Conservation (phyloP, 2,888 invertebrate genomes). For the Gymnocheta viridis region DNA sequence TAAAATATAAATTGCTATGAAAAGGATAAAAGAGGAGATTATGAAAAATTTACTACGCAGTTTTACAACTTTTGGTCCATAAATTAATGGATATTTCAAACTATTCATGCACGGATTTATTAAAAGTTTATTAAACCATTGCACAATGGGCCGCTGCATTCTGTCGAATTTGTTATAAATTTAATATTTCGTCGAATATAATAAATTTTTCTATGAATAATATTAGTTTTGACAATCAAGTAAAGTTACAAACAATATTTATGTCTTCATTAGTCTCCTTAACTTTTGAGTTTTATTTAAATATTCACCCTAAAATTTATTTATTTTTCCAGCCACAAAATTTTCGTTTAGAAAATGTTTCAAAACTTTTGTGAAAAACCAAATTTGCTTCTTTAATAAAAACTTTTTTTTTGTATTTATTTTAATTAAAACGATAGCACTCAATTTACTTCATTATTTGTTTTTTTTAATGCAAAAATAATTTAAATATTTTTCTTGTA, state of each 20-base stretch:
- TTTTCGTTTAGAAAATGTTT: neutral
- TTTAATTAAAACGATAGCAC: conserved; percentile 1
- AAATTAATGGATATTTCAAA: no score
- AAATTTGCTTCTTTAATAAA: conserved; percentile 1
- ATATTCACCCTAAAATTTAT: neutral
- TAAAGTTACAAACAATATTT: neutral
- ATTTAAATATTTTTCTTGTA: neutral
- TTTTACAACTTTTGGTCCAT: no score
- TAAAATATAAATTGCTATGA: no score
- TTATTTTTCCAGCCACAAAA: neutral
- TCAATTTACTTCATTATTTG: neutral
- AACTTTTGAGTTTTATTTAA: neutral
- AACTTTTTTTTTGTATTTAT: conserved; percentile 15
- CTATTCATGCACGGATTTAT: no score
- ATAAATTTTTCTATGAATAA: neutral
- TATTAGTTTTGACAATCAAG: neutral
- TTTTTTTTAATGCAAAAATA: neutral
- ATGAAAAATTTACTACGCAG: no score
- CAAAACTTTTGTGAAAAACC: neutral
- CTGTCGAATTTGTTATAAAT: no score
- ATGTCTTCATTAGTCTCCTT: neutral
- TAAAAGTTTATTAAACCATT: no score
- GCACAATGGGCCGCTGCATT: no score
- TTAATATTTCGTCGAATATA: no score
- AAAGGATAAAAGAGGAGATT: no score